Percentiles rank a stretch among this genome's conserved stretches.
phyloP scores from a whole-genome alignment of 2,797 vertebrate genomes.

The Strix occidentalis region DNA sequence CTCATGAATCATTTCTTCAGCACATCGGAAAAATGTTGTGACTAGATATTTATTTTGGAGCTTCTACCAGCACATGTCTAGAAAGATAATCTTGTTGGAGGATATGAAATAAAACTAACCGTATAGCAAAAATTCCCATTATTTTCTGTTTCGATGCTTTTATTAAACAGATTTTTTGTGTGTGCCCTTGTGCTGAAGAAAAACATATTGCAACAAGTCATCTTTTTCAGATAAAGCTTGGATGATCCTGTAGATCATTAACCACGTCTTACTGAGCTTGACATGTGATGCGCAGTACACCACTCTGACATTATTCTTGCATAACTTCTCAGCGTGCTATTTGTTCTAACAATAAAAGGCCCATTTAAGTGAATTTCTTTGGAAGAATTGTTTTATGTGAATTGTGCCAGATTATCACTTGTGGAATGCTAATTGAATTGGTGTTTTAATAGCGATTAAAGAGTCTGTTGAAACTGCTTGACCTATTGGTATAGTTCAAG shows the following conservation, averaged over 20 bases:
- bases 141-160: neutral
- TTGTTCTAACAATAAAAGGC: constrained; percentile 1
- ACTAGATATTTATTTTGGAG: neutral
- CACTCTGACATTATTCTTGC: neutral
- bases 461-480: neutral
- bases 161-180: neutral
- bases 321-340: neutral
- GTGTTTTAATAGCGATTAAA: neutral
- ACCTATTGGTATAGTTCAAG: neutral
- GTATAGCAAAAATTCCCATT: neutral
- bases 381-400: neutral
- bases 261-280: neutral
- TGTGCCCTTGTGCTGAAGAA: neutral
- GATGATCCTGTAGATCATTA: constrained; percentile 20
- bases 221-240: neutral
- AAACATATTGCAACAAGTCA: fast-evolving
- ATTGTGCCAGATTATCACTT: neutral
- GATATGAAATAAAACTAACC: neutral
- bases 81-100: neutral
- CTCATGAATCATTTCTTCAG: neutral
- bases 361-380: constrained; percentile 15
- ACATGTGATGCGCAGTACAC: neutral
- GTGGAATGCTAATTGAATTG: neutral
- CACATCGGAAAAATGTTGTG: neutral
- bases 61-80: neutral